Evolutionary conservation across 2,113 vertebrate species (phyloP).

Genomic region (Mus pahari): DNA sequence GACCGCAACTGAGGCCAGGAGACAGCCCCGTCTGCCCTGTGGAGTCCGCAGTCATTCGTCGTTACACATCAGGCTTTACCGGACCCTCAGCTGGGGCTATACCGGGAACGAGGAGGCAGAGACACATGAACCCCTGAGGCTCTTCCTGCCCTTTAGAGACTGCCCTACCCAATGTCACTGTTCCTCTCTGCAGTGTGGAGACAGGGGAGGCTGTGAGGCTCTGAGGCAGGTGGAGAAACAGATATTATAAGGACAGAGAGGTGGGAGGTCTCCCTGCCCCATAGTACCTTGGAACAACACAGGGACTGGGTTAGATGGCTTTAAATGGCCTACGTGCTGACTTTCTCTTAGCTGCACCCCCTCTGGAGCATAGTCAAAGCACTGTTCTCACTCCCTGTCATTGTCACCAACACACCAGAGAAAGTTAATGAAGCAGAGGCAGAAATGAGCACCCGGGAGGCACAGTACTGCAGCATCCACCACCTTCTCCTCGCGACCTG

Average conservation of each 20-base stretch:
- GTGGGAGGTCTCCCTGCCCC: background rate
- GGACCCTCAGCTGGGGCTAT: background rate
- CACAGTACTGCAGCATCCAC: background rate
- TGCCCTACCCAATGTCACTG: background rate
- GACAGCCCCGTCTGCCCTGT: background rate
- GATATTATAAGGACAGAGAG: background rate
- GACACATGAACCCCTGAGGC: background rate
- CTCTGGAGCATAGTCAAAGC: background rate
- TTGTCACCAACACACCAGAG: background rate
- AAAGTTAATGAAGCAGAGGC: background rate
- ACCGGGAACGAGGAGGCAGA: background rate
- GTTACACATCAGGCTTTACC: background rate
- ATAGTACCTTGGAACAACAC: background rate
- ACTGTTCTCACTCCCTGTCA: background rate
- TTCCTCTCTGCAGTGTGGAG: background rate
- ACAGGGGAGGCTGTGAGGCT: background rate
- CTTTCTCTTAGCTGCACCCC: background rate
- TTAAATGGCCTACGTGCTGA: background rate
- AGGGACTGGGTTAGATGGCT: background rate
- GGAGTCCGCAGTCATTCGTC: background rate
- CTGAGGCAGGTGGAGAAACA: background rate
- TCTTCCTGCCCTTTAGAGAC: background rate
- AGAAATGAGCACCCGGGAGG: background rate
- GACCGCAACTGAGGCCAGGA: background rate
- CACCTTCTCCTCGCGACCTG: accelerated